Conservation (phyloP, 2,888 invertebrate genomes). For the Synergus laeviventris region DNA sequence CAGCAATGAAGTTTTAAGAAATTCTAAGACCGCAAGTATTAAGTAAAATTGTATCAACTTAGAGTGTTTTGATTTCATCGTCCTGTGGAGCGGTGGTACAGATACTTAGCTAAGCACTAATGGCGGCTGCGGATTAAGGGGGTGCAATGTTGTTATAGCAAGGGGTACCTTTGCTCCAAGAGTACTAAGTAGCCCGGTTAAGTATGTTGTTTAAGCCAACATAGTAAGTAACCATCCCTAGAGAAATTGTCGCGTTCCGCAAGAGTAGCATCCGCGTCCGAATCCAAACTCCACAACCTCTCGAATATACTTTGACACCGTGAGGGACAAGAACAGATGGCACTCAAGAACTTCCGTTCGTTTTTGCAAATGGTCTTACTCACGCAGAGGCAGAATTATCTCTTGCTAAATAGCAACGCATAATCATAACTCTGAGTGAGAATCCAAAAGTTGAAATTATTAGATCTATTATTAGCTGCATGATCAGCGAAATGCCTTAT, state of each 20-base stretch:
- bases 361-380: conserved; percentile 39
- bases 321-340: conserved; percentile 50
- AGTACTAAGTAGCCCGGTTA: conserved; percentile 74
- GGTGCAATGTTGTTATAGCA: conserved; percentile 75
- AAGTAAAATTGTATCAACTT: conserved; percentile 64
- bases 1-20: background rate
- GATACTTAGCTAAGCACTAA: conserved; percentile 73
- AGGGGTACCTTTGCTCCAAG: conserved; percentile 71
- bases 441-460: too few relatives aligned
- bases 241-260: conserved; percentile 65
- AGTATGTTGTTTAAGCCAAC: conserved; percentile 76
- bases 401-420: background rate
- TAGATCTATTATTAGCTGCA: too few relatives aligned
- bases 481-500: too few relatives aligned
- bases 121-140: conserved; percentile 72
- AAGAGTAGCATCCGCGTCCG: conserved; percentile 12
- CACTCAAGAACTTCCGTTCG: conserved; percentile 47
- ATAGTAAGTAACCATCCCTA: conserved; percentile 72
- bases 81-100: conserved; percentile 59
- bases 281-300: conserved; percentile 15
- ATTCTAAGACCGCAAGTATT: conserved; percentile 43
- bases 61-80: conserved; percentile 65
- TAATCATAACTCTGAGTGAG: too few relatives aligned
- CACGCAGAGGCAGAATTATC: background rate
- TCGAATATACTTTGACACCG: conserved; percentile 48